These are phyloP conservation scores for Trinectes maculatus DNA, from an alignment of 2,113 vertebrate species.

Conservation along the genomic window DNA sequence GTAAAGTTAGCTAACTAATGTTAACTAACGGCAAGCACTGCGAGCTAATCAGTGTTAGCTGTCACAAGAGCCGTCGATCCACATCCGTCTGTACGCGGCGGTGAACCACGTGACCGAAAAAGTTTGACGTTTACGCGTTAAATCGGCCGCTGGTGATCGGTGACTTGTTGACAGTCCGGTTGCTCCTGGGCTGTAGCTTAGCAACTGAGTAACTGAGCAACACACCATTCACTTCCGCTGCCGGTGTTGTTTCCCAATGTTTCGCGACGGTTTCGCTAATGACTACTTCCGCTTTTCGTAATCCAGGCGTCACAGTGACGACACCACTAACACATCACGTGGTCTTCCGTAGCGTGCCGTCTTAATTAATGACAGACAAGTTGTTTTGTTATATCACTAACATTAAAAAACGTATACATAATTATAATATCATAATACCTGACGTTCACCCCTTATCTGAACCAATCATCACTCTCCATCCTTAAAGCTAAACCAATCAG, in stretches of 20 bases:
- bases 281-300: no score
- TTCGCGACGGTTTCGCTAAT: no score
- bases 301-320: no score
- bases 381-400: no score
- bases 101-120: not conserved
- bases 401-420: no score
- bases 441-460: not conserved
- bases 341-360: no score
- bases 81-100: conserved; percentile 15
- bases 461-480: not conserved
- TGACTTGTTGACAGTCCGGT: conserved; percentile 34
- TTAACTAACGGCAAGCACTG: not conserved
- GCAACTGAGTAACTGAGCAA: conserved; percentile 44
- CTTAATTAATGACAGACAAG: no score
- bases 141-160: not conserved
- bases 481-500: not conserved
- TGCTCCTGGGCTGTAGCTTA: conserved; percentile 48
- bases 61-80: not conserved
- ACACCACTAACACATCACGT: no score
- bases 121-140: not conserved
- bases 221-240: conserved; percentile 35
- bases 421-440: no score
- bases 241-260: no score
- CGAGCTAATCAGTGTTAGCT: not conserved
- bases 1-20: not conserved